Evolutionary conservation across 2,888 invertebrate genomes (phyloP).

Genomic region (Unio delphinus): DNA sequence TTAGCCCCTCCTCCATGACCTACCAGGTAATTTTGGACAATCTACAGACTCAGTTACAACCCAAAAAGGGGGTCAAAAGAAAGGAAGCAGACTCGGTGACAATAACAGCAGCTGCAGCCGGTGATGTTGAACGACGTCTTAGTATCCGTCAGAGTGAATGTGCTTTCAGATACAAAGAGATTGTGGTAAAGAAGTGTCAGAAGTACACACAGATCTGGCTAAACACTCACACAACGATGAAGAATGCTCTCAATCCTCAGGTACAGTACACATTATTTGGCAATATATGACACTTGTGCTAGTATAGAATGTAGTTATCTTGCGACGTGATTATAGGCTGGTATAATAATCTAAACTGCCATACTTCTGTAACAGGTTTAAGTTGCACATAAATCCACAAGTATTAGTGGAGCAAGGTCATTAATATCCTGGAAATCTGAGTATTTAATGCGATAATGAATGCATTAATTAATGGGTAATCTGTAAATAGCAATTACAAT

Average conservation of each 20-base stretch:
- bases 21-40: conserved; percentile 58
- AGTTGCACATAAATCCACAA: too few relatives aligned
- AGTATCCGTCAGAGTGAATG: conserved; percentile 71
- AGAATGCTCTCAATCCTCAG: conserved; percentile 78
- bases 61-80: conserved; percentile 38
- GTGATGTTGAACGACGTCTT: conserved; percentile 57
- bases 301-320: too few relatives aligned
- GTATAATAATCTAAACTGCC: too few relatives aligned
- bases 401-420: too few relatives aligned
- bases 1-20: conserved; percentile 61
- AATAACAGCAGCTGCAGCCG: conserved; percentile 14
- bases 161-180: conserved; percentile 73
- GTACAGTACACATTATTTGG: conserved; percentile 67
- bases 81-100: conserved; percentile 25
- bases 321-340: too few relatives aligned
- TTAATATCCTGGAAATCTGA: too few relatives aligned
- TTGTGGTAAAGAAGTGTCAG: conserved; percentile 76
- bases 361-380: too few relatives aligned
- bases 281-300: too few relatives aligned
- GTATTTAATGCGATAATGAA: too few relatives aligned
- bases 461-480: too few relatives aligned
- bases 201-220: conserved; percentile 77
- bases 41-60: conserved; percentile 56
- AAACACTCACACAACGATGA: conserved; percentile 75
- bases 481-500: too few relatives aligned